Percentiles rank a stretch among this genome's conserved stretches.
Conservation (phyloP, 1,140 invertebrate species). For the Lycorma delicatula region DNA sequence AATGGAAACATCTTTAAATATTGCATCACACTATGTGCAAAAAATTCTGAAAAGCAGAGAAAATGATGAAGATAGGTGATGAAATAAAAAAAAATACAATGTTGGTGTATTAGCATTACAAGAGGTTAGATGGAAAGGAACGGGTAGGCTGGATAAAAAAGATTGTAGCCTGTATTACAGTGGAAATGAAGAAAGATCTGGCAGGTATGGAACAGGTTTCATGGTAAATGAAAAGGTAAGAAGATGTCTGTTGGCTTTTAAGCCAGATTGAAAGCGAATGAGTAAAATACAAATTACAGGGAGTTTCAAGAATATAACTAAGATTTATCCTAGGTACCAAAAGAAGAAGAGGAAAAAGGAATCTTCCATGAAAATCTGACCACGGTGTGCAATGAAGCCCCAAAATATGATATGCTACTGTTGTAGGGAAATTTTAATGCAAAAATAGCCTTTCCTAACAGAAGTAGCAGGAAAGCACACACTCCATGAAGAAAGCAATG, state of each 20-base stretch:
- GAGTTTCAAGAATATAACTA: constrained; percentile 12
- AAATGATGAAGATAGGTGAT: not conserved
- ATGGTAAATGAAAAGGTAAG: constrained; percentile 11
- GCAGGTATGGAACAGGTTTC: constrained; percentile 11
- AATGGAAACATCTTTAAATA: no score
- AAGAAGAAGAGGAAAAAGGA: constrained; percentile 7
- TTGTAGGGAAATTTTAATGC: constrained; percentile 18
- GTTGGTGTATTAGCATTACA: constrained; percentile 9
- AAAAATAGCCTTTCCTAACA: constrained; percentile 4
- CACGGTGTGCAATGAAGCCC: not conserved
- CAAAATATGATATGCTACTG: constrained; percentile 14
- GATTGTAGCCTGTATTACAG: constrained; percentile 10
- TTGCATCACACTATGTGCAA: no score
- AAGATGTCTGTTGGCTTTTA: constrained; percentile 10
- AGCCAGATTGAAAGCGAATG: constrained; percentile 8
- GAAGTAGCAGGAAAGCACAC: constrained; percentile 14
- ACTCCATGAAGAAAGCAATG: constrained; percentile 12
- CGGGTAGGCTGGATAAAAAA: constrained; percentile 7
- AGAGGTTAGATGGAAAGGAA: constrained; percentile 14
- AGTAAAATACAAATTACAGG: constrained; percentile 16
- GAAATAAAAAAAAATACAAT: not conserved
- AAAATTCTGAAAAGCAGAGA: no score
- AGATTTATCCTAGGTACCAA: constrained; percentile 10
- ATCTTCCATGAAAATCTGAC: constrained; percentile 14
- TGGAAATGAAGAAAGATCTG: not conserved